These are phyloP conservation scores for Xylocopa sonorina DNA, from an alignment of 1,140 invertebrate genomes.

Conservation along the genomic window DNA sequence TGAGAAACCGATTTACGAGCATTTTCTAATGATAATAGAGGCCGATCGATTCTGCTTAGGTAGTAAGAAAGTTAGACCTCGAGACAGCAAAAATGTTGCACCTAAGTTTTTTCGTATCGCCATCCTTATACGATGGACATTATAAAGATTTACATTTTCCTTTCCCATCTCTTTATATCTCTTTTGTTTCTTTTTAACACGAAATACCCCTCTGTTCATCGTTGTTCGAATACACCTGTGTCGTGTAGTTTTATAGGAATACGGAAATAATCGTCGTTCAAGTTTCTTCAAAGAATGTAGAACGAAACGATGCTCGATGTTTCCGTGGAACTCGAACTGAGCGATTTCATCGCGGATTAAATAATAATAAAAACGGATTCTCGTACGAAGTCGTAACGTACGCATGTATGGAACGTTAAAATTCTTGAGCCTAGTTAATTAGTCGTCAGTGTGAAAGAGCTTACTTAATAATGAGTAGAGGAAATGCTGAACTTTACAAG, in stretches of 20 bases:
- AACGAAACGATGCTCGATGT: conserved; percentile 16
- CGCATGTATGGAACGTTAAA: conserved; percentile 22
- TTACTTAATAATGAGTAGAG: conserved; percentile 20
- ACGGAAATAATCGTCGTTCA: conserved; percentile 17
- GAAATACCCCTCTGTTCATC: conserved; percentile 4
- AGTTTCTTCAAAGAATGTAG: not conserved
- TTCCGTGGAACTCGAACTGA: conserved; percentile 7
- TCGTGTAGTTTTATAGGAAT: conserved; percentile 28
- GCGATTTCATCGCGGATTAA: conserved; percentile 8
- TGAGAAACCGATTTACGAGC: conserved; percentile 14
- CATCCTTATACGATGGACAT: not conserved
- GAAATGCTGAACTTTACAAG: conserved; percentile 40
- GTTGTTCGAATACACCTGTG: conserved; percentile 35
- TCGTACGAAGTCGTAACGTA: conserved; percentile 14
- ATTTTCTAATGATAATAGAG: conserved; percentile 32
- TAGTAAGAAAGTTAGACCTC: conserved; percentile 37
- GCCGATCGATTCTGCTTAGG: conserved; percentile 36
- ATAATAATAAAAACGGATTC: conserved; percentile 14
- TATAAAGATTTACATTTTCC: conserved; percentile 4
- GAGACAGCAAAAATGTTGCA: not conserved
- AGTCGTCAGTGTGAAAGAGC: conserved; percentile 5
- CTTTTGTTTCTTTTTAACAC: not conserved
- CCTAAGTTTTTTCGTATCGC: not conserved
- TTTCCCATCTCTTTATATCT: not conserved
- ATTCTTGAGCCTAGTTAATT: conserved; percentile 12